A percentile compares a stretch with the other conserved stretches of the same genome.
These are phyloP conservation scores for Ctenicera cuprea DNA, from an alignment of 2,888 invertebrate species.

Conservation along the genomic window DNA sequence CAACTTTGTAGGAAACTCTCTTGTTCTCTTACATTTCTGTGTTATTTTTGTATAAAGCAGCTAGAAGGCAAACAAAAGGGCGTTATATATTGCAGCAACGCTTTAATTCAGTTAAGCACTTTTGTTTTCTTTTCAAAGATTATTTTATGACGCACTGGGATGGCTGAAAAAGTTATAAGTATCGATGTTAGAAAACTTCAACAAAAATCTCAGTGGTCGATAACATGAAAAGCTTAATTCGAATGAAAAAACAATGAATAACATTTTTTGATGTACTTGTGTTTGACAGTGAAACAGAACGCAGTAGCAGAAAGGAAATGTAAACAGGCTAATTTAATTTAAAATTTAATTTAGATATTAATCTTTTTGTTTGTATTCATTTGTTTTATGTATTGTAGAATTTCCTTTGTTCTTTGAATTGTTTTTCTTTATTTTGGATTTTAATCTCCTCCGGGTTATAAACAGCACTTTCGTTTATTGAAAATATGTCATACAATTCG, in stretches of 20 bases:
- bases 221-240: background rate
- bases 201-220: too few species aligned
- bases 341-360: constrained; percentile 10
- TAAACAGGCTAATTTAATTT: background rate
- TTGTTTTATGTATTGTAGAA: background rate
- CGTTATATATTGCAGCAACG: constrained; percentile 51
- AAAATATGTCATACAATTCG: too few species aligned
- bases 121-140: constrained; percentile 44
- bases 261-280: background rate
- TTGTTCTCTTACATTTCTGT: constrained; percentile 49
- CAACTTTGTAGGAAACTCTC: constrained; percentile 51
- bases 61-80: constrained; percentile 48
- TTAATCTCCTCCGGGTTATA: background rate
- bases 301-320: background rate
- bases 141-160: constrained; percentile 18
- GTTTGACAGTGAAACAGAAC: background rate
- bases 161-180: too few species aligned
- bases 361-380: constrained; percentile 10
- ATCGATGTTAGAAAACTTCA: too few species aligned
- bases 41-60: constrained; percentile 51
- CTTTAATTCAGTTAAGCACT: constrained; percentile 50
- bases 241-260: background rate
- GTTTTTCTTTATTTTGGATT: background rate
- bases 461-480: too few species aligned
- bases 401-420: background rate